Evolutionary conservation across 2,888 invertebrate genomes (phyloP), one percentile per base, ranked within the genome.

Genomic region (Dasysyrphus tricinctus): DNA sequence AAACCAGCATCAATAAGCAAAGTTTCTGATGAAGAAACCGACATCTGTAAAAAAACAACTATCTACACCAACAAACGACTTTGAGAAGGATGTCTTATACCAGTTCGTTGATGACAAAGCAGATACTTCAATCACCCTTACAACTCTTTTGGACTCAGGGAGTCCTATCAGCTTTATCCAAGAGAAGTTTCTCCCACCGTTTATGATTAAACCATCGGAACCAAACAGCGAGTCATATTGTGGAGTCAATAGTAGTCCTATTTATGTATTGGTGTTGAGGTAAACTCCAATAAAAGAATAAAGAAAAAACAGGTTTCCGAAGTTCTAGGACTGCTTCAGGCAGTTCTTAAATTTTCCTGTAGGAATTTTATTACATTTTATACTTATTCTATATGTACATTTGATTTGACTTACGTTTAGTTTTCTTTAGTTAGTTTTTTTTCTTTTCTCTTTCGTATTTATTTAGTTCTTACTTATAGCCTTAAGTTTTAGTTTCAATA

Each of bases 171-270:
- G 77, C 39, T 78, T 78, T 16, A n/a, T 81, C 1, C 74, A 86
- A 47, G 42, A 79, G 32, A 69, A 80, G 37, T 82, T 61, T 39
- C 11, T 80, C 19, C 73, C 87, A 19, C 56, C 67, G 29, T 73
- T 39, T 39, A 63, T 83, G 29, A 69, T 87, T 5, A 3, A 6
- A 61, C 57, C 78, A 24, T 51, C 44, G 47, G 54, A 76, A 29
- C 11, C 11, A 14, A 72, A 86, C 14, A 79, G 72, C 32, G 37
- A 61, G 12, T 76, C 74, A 16, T 85, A 79, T 49, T 76, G 51
- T 79, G 88, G 80, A 14, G 65, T 86, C 11, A 86, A 86, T 49
- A 75, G 67, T 19, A 85, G 88, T 37, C 75, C 59, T 11, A 49
- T 85, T 7, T 19, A 70, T 19, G n/a, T n/a, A n/a, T n/a, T n/a